Conservation (phyloP, 1,140 invertebrate species). For the Leguminivora glycinivorella region DNA sequence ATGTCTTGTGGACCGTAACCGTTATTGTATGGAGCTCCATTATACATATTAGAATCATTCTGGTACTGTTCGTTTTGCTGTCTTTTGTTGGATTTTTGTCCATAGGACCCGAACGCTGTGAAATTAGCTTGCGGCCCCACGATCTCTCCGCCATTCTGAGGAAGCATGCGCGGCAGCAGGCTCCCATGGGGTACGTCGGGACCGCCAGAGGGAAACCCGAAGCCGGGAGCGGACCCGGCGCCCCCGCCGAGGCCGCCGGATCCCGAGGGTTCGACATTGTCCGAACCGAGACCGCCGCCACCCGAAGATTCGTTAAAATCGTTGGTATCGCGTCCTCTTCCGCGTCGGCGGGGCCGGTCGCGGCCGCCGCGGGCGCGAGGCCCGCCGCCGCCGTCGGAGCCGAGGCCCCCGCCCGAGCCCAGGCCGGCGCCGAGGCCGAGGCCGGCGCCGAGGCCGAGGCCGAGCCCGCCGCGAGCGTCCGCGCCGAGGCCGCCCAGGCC, state of each 20-base stretch:
- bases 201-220: constrained; percentile 65
- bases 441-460: constrained; percentile 38
- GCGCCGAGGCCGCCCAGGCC: constrained; percentile 29
- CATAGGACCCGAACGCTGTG: constrained; percentile 70
- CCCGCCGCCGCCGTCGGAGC: constrained; percentile 30
- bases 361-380: constrained; percentile 50
- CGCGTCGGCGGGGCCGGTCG: constrained; percentile 56
- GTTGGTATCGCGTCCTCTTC: constrained; percentile 66
- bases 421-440: constrained; percentile 37
- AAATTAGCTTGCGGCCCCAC: constrained; percentile 64
- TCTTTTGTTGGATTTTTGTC: constrained; percentile 56
- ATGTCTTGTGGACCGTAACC: constrained; percentile 59
- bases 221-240: constrained; percentile 47
- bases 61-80: constrained; percentile 44
- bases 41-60: constrained; percentile 42
- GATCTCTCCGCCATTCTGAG: constrained; percentile 51
- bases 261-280: constrained; percentile 37
- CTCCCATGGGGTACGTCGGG: constrained; percentile 67
- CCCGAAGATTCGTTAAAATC: constrained; percentile 51
- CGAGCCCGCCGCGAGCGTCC: constrained; percentile 34
- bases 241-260: constrained; percentile 40
- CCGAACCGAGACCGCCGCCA: constrained; percentile 51
- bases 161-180: constrained; percentile 68
- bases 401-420: constrained; percentile 33
- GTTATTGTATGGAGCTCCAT: constrained; percentile 45